Base-by-base conservation (phyloP, 2,888 invertebrate species). In the Zootermopsis nevadensis region DNA sequence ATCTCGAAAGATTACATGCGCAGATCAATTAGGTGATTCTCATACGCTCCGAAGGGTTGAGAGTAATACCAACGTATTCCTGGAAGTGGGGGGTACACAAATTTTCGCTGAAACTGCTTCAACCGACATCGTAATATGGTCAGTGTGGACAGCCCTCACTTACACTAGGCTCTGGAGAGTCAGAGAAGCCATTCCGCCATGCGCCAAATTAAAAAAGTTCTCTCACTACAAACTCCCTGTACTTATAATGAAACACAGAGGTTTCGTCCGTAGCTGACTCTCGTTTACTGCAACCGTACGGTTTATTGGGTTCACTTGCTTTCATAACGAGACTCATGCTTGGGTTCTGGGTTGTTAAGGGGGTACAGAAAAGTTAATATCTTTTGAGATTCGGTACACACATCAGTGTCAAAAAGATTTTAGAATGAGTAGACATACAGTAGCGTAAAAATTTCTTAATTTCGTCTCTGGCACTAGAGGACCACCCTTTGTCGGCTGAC, bases 191-290 rank as follows among this genome's bases (percentile, higher is more conserved):
- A 27, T 15, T 27, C 12, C 60, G 76, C 42, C n/a, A 33, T n/a
- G 38, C 76, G 42, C 76, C 76, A 76, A 76, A 76, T 76, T 76
- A 76, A 76, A 48, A 76, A 76, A 76, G 76, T 76, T 76, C 76
- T 76, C 42, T 76, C 76, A 42, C 74, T 42, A 48, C 76, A n/a
- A 60, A 60, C 6, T 60, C 60, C 27, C 60, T 27, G n/a, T 27
- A 60, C 27, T 60, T 27, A 60, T 60, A 60, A 60, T 60, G 27
- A 27, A 6, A n/a, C 60, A 60, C n/a, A 2, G 60, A n/a, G 60
- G n/a, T 27, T 60, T 27, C 60, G 7, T 60, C n/a, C n/a, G n/a
- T 8, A 27, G 60, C 8, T n/a, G 27, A 10, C 60, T 60, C 60
- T n/a, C 60, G n/a, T 60, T 27, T 27, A 27, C 8, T 27, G 6